A percentile compares a stretch with the other conserved stretches of the same genome.
These are phyloP conservation scores for Clarias macrocephalus DNA, from an alignment of 2,113 vertebrate genomes.

Conservation along the genomic window DNA sequence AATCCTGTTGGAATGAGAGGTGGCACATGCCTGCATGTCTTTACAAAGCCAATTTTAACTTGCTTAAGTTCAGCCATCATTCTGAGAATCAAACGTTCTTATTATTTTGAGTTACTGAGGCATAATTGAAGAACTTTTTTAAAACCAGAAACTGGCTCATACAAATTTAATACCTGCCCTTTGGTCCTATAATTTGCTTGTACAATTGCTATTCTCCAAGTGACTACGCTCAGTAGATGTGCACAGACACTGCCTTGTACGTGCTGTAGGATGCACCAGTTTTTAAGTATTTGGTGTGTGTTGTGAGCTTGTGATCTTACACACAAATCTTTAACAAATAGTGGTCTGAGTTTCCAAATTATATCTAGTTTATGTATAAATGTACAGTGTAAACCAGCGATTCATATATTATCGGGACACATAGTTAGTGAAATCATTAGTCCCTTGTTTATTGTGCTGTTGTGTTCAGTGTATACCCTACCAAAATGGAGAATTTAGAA, in stretches of 20 bases:
- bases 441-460: neutral
- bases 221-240: neutral
- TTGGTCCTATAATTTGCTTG: neutral
- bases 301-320: neutral
- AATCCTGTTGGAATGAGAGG: neutral
- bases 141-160: neutral
- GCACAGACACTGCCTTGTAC: neutral
- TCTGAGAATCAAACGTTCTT: neutral
- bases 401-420: neutral
- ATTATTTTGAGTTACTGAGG: neutral
- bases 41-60: neutral
- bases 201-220: neutral
- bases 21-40: neutral
- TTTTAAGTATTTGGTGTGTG: neutral
- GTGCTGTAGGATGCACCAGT: neutral
- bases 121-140: neutral
- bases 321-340: neutral
- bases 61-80: neutral
- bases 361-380: neutral
- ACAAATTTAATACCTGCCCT: conserved; percentile 3
- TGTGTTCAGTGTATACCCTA: neutral
- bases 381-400: neutral
- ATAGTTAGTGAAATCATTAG: neutral
- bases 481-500: neutral
- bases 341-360: neutral